Evolutionary conservation across 2,888 invertebrate genomes (phyloP).

Genomic region (Cryptus viduatorius): DNA sequence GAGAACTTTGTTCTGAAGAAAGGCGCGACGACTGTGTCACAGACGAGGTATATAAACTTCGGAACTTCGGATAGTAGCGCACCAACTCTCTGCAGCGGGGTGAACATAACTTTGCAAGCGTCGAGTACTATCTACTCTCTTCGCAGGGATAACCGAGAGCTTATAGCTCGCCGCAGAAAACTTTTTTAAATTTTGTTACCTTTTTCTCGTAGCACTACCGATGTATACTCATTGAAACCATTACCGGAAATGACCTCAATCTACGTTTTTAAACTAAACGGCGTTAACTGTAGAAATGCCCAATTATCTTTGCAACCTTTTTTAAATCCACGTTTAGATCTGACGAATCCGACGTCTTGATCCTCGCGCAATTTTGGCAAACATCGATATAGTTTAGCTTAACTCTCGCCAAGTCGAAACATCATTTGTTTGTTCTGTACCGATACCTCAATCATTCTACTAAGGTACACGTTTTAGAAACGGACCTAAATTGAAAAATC

Average conservation of each 20-base stretch:
- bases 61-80: constrained; percentile 15
- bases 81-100: background rate
- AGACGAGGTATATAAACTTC: constrained; percentile 13
- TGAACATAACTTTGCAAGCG: constrained; percentile 20
- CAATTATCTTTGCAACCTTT: too few species aligned
- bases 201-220: background rate
- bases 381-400: too few species aligned
- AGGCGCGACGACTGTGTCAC: background rate
- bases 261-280: background rate
- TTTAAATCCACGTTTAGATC: too few species aligned
- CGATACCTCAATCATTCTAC: too few species aligned
- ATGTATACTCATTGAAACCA: too few species aligned
- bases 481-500: too few species aligned
- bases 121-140: background rate
- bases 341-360: too few species aligned
- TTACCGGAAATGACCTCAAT: too few species aligned
- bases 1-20: background rate
- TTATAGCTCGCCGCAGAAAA: background rate
- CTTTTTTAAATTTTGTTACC: background rate
- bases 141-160: background rate
- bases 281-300: background rate
- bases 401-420: too few species aligned
- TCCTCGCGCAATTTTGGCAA: too few species aligned
- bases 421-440: too few species aligned
- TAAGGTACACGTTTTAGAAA: too few species aligned